A percentile compares a stretch with the other conserved stretches of the same genome.
phyloP scores from a whole-genome alignment of 2,113 vertebrate species.

The Psophia crepitans region DNA sequence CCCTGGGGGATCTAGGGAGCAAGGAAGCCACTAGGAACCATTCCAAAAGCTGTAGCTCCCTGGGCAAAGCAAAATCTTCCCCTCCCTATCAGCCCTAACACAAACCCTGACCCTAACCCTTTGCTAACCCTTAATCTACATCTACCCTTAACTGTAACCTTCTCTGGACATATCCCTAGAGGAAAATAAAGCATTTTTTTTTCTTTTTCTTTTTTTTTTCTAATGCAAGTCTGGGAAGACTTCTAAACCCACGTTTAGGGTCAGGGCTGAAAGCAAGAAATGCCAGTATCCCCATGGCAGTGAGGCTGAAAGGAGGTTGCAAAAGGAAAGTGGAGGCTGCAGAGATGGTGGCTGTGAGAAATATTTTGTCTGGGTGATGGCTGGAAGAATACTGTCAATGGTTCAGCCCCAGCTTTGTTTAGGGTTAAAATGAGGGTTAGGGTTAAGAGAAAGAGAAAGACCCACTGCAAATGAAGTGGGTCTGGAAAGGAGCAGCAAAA shows the following conservation, averaged over 20 bases:
- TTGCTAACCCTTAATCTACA: background rate
- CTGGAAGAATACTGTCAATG: background rate
- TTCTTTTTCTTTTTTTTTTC: no score
- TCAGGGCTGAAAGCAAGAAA: background rate
- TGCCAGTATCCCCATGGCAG: background rate
- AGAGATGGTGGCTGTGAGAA: background rate
- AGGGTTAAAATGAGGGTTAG: background rate
- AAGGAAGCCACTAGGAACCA: background rate
- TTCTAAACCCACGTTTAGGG: background rate
- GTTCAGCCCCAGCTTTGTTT: background rate
- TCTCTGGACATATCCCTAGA: background rate
- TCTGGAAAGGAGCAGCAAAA: background rate
- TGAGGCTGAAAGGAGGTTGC: background rate
- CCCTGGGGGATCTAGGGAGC: background rate
- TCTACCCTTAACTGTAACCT: background rate
- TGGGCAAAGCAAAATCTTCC: background rate
- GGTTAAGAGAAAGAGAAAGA: background rate
- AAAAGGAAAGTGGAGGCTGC: background rate
- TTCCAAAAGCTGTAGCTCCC: background rate
- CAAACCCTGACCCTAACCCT: background rate
- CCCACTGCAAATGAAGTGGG: background rate
- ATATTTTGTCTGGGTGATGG: background rate
- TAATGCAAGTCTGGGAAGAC: background rate
- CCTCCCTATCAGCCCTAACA: background rate
- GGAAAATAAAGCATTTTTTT: background rate